Evolutionary conservation across 2,113 vertebrate species (phyloP), one percentile per base, ranked within the genome.

Genomic region (Aix galericulata): DNA sequence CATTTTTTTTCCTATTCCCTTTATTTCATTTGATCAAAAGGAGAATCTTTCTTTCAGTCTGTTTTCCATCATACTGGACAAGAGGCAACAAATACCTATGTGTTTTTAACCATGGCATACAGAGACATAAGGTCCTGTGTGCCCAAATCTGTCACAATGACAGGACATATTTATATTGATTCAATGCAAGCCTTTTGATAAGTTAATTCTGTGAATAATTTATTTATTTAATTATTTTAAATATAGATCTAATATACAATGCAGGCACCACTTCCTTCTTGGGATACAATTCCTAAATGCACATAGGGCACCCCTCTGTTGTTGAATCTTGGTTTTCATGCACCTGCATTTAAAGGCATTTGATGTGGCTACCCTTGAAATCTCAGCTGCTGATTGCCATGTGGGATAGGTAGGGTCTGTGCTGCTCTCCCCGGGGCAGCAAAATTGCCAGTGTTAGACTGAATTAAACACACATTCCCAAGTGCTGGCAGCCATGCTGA

Each of bases 141-240:
- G 18, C 8, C 50, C 32, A 55, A 62, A 69, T 14, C 21, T 18
- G 7, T 44, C 58, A 40, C 5, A 58, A 12, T 36, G n/a, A 25
- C 9, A 68, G 59, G 14, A 5, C 16, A 4, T n/a, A 64, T n/a
- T 69, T 76, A 64, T 15, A 56, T 75, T 0, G 0, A 21, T 64
- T 53, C 4, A 0, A 9, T 52, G 9, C 18, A 42, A 48, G 12
- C 18, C 7, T 64, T 86, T 80, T 29, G 44, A 22, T 22, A 69
- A 67, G 22, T 4, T 26, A 31, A 36, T 48, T 59, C 46, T 48
- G 34, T 67, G 29, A 1, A 34, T 11, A 66, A 32, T 6, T 31
- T 40, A 4, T 29, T 3, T 48, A 48, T 48, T 48, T 48, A 48
- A 22, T 48, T 22, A 21, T 48, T 48, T 48, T 22, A 22, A 48